These are phyloP conservation scores for Oncorhynchus gorbuscha DNA, from an alignment of 2,113 vertebrate genomes.

Conservation along the genomic window DNA sequence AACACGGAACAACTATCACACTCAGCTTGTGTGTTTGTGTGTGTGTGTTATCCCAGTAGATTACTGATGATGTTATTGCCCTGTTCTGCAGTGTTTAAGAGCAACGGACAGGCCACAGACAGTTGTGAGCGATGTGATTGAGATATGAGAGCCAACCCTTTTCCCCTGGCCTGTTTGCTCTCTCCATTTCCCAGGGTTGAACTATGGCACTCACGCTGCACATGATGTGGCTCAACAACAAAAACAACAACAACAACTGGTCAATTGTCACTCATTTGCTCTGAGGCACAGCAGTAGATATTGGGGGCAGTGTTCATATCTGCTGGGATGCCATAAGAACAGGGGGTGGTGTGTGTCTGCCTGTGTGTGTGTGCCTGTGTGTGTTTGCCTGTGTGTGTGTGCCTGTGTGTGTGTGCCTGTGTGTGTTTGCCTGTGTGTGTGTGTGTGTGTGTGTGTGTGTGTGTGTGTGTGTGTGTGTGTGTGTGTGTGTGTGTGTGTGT, in stretches of 20 bases:
- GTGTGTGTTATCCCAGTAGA: background rate
- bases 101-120: slow-evolving; percentile 8
- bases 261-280: slow-evolving; percentile 44
- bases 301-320: slow-evolving; percentile 45
- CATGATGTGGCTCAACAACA: slow-evolving; percentile 29
- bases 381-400: background rate
- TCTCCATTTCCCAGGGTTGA: slow-evolving; percentile 52
- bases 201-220: slow-evolving; percentile 40
- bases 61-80: too few relatives aligned
- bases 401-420: too few relatives aligned
- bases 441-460: too few relatives aligned
- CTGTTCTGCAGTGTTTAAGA: slow-evolving; percentile 15
- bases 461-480: too few relatives aligned
- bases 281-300: slow-evolving; percentile 48
- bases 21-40: background rate
- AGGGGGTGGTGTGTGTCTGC: slow-evolving; percentile 7
- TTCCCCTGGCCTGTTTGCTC: slow-evolving; percentile 42
- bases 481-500: too few relatives aligned
- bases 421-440: too few relatives aligned
- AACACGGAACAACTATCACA: background rate
- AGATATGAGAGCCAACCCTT: slow-evolving; percentile 39
- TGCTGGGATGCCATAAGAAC: slow-evolving; percentile 38
- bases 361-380: slow-evolving; percentile 8
- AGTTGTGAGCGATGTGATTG: slow-evolving; percentile 30
- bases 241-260: background rate